Percentiles rank a stretch among this genome's conserved stretches.
Evolutionary conservation across 2,888 invertebrate species (phyloP).

Genomic region (Ormyrus nitidulus): DNA sequence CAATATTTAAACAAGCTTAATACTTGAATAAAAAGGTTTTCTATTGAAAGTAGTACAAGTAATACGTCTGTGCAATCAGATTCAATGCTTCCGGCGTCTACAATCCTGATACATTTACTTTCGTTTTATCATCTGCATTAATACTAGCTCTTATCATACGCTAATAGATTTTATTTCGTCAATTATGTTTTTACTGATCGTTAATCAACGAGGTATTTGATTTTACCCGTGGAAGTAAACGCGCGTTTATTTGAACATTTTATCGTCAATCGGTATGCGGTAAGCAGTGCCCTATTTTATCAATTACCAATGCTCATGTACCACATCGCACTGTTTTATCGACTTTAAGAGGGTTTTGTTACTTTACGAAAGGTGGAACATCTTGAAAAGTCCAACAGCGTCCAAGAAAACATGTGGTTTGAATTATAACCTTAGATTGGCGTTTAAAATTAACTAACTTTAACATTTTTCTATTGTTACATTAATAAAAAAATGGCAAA

Average conservation of each 20-base stretch:
- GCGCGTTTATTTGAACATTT: too few relatives aligned
- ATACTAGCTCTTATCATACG: slow-evolving; percentile 48
- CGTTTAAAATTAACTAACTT: background rate
- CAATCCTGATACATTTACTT: slow-evolving; percentile 49
- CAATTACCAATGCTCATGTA: background rate
- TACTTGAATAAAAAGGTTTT: too few relatives aligned
- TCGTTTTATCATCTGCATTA: slow-evolving; percentile 54
- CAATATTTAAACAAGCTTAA: too few relatives aligned
- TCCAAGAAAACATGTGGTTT: slow-evolving; percentile 15
- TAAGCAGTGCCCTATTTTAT: slow-evolving; percentile 10
- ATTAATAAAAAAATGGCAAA: slow-evolving; percentile 57
- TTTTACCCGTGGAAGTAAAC: slow-evolving; percentile 3
- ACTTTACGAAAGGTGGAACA: background rate
- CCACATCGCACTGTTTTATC: background rate
- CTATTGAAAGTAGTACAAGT: too few relatives aligned
- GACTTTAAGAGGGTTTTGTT: background rate
- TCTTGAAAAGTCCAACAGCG: background rate
- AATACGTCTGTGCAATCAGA: too few relatives aligned
- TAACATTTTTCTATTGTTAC: background rate
- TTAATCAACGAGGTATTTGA: slow-evolving; percentile 5
- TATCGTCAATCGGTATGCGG: background rate
- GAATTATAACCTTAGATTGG: slow-evolving; percentile 37
- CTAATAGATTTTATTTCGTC: slow-evolving; percentile 21
- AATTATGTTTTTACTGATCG: slow-evolving; percentile 25
- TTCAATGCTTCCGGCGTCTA: slow-evolving; percentile 13